Evolutionary conservation across 1,140 invertebrate species (phyloP).

Genomic region (Eupeodes corollae): DNA sequence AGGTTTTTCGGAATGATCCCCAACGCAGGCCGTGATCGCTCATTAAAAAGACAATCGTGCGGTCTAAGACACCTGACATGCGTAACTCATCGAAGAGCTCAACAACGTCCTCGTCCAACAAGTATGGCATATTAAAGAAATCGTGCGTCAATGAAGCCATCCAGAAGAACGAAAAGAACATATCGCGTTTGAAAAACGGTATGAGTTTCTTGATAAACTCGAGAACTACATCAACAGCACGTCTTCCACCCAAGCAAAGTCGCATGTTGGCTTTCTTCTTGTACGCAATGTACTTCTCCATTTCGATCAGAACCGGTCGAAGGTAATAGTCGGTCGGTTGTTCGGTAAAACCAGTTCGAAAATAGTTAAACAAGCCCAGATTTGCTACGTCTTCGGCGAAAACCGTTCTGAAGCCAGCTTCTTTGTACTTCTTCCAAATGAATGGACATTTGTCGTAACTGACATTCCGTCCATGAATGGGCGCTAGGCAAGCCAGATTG

Average conservation of each 20-base stretch:
- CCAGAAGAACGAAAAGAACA: slow-evolving; percentile 64
- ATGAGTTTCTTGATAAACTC: slow-evolving; percentile 35
- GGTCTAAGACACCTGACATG: slow-evolving; percentile 45
- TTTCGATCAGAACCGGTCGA: slow-evolving; percentile 55
- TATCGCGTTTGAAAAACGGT: slow-evolving; percentile 10
- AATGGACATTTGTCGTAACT: slow-evolving; percentile 61
- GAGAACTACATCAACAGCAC: slow-evolving; percentile 37
- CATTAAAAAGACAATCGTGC: slow-evolving; percentile 64
- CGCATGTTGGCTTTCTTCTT: slow-evolving; percentile 38
- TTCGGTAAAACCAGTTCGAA: slow-evolving; percentile 60
- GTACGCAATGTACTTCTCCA: slow-evolving; percentile 39
- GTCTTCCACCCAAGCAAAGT: slow-evolving; percentile 41
- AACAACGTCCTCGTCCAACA: slow-evolving; percentile 48
- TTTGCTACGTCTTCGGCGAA: slow-evolving; percentile 64
- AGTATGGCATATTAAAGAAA: slow-evolving; percentile 53
- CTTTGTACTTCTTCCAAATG: slow-evolving; percentile 66
- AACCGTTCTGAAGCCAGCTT: slow-evolving; percentile 59
- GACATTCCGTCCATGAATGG: slow-evolving; percentile 12
- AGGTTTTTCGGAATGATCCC: slow-evolving; percentile 57
- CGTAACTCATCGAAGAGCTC: slow-evolving; percentile 46
- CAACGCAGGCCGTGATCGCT: slow-evolving; percentile 89
- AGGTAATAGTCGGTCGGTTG: slow-evolving; percentile 74
- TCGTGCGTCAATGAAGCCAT: slow-evolving; percentile 61
- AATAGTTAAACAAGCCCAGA: slow-evolving; percentile 68
- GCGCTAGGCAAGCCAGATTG: slow-evolving; percentile 46